A percentile compares a stretch with the other conserved stretches of the same genome.
phyloP scores from a whole-genome alignment of 2,888 invertebrate genomes.

The Drosophila tanythrix region DNA sequence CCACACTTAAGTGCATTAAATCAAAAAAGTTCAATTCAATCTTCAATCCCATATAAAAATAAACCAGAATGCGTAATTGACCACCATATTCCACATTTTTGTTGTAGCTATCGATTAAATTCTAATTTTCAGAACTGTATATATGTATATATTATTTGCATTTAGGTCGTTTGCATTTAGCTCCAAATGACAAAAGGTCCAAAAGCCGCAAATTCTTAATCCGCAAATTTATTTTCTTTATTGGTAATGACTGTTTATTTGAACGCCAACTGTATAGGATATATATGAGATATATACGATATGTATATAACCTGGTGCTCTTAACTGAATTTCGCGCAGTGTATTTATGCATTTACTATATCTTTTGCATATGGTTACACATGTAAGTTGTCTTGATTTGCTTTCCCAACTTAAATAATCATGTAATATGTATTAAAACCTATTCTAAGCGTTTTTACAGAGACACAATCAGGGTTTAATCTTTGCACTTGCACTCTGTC shows the following conservation, averaged over 20 bases:
- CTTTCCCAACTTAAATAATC: not conserved
- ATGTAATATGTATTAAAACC: not conserved
- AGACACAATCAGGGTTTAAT: conserved; percentile 1
- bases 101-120: not conserved
- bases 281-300: no score
- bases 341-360: not conserved
- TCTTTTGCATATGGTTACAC: no score
- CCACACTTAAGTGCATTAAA: no score
- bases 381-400: not conserved
- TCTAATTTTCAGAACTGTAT: not conserved
- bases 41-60: not conserved
- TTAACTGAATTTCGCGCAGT: no score
- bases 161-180: not conserved
- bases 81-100: not conserved
- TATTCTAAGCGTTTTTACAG: not conserved
- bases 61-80: no score
- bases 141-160: not conserved
- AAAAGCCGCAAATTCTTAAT: not conserved
- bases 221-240: not conserved
- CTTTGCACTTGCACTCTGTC: conserved; percentile 1
- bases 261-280: no score
- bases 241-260: not conserved
- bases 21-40: not conserved
- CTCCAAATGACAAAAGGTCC: not conserved
- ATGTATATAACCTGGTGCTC: no score